Evolutionary conservation across 1,140 invertebrate genomes (phyloP).

Genomic region (Pantala flavescens): DNA sequence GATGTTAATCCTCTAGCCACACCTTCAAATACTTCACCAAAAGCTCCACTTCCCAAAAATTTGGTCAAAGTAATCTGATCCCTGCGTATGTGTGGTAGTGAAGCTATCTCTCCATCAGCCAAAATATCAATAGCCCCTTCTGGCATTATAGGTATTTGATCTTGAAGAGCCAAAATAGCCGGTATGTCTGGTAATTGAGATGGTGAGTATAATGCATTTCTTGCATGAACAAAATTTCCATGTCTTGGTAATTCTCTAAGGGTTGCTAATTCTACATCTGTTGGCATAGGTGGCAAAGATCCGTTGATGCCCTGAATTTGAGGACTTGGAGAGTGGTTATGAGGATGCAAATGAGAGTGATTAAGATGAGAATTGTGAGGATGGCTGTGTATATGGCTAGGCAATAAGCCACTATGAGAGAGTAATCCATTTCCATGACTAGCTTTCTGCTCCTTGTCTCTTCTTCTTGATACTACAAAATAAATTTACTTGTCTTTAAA

Average conservation of each 20-base stretch:
- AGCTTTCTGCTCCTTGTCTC: neutral
- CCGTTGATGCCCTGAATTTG: neutral
- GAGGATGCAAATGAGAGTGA: neutral
- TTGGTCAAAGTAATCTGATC: conserved; percentile 73
- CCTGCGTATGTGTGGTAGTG: conserved; percentile 71
- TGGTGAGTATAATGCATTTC: conserved; percentile 65
- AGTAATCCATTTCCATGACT: neutral
- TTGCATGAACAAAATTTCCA: conserved; percentile 55
- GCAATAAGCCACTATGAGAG: neutral
- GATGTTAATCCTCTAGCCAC: conserved; percentile 48
- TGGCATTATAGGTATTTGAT: neutral
- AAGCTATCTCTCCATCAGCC: conserved; percentile 49
- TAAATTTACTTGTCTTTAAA: neutral
- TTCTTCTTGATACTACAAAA: neutral
- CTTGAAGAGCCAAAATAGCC: neutral
- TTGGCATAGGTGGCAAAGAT: neutral
- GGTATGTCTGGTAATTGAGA: conserved; percentile 22
- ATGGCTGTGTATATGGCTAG: neutral
- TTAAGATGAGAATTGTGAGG: neutral
- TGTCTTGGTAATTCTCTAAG: conserved; percentile 68
- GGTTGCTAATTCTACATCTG: conserved; percentile 76
- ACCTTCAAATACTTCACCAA: conserved; percentile 93
- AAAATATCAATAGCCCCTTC: neutral
- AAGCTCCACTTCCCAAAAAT: conserved; percentile 90
- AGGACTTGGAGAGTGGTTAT: neutral